These are phyloP conservation scores for Percopsis transmontana DNA, from an alignment of 2,113 vertebrate species.

Conservation along the genomic window DNA sequence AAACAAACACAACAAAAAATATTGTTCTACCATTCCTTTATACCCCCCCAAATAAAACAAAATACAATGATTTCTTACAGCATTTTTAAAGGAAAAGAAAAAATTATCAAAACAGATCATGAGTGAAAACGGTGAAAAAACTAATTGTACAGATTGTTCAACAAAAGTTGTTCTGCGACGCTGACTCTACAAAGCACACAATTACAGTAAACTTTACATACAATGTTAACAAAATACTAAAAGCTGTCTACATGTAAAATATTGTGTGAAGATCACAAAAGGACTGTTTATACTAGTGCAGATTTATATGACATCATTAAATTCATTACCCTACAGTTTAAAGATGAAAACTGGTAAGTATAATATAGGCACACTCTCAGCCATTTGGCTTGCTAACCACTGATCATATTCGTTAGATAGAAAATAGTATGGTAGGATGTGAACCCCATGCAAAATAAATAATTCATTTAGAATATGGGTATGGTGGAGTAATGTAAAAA, in stretches of 20 bases:
- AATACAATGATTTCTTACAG: conserved; percentile 27
- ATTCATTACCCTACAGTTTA: conserved; percentile 28
- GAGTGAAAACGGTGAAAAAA: conserved; percentile 27
- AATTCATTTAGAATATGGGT: conserved; percentile 36
- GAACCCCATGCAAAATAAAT: conserved; percentile 15
- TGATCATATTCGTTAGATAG: conserved; percentile 50
- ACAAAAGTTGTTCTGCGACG: conserved; percentile 21
- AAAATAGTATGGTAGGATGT: conserved; percentile 43
- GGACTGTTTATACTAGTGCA: conserved; percentile 33
- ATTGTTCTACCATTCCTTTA: too few species aligned
- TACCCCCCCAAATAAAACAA: conserved; percentile 10
- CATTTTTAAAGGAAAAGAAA: conserved; percentile 35
- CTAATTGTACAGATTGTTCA: too few species aligned
- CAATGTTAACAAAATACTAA: too few species aligned
- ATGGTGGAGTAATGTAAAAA: conserved; percentile 22
- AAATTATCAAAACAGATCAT: neutral
- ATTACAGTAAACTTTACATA: neutral
- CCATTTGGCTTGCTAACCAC: conserved; percentile 52
- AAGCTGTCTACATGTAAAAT: neutral
- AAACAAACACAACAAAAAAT: too few species aligned
- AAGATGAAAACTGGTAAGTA: conserved; percentile 36
- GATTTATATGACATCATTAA: conserved; percentile 48
- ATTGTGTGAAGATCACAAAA: conserved; percentile 29
- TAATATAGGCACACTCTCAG: conserved; percentile 69
- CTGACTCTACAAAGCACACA: conserved; percentile 37